Conservation (phyloP, 2,113 vertebrate species). For the Phrynosoma blainvillii region DNA sequence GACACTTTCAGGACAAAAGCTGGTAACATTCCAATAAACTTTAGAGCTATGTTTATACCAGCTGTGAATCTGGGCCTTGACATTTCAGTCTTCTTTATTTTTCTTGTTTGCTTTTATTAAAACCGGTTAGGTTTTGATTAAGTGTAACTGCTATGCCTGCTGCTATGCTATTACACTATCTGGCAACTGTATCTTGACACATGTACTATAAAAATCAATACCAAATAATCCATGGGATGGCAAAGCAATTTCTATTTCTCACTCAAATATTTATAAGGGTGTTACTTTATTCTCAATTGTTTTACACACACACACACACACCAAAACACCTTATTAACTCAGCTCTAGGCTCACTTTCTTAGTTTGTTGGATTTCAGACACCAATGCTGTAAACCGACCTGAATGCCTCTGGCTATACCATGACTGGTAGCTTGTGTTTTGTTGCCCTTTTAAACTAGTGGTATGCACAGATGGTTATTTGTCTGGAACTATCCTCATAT, state of each 20-base stretch:
- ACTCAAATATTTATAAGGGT: conserved; percentile 8
- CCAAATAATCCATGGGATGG: conserved; percentile 11
- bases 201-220: conserved; percentile 33
- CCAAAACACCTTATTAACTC: background rate
- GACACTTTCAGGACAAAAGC: conserved; percentile 4
- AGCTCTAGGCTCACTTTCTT: background rate
- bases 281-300: background rate
- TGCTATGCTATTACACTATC: conserved; percentile 19
- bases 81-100: conserved; percentile 35
- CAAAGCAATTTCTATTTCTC: conserved; percentile 18
- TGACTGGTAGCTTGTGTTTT: background rate
- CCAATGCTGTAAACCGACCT: background rate
- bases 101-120: conserved; percentile 37
- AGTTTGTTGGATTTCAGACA: background rate
- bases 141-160: conserved; percentile 23
- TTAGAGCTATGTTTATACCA: conserved; percentile 17
- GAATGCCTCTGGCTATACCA: background rate
- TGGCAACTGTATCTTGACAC: conserved; percentile 26
- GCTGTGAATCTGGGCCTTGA: conserved; percentile 24
- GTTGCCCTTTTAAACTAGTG: background rate
- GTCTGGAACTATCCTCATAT: background rate
- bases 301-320: background rate
- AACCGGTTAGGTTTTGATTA: conserved; percentile 25
- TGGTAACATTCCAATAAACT: conserved; percentile 11
- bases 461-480: background rate